Base-by-base conservation (phyloP, 2,888 invertebrate species). In the Melanotus villosus region DNA sequence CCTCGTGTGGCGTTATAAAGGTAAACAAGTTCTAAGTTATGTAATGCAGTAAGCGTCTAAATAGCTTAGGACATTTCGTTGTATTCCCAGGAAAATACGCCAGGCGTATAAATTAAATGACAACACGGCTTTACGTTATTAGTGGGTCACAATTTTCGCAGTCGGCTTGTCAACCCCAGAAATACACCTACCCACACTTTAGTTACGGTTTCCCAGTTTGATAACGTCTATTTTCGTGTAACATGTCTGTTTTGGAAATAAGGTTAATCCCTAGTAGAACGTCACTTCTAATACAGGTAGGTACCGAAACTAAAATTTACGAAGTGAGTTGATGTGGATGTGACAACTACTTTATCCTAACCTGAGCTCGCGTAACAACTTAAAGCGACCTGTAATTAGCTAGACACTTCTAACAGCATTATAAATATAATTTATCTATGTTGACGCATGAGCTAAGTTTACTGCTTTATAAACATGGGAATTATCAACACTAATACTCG, bases 31-130 rank as follows among this genome's bases (percentile, higher is more conserved):
- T 32, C 32, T 32, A 32, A 34, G 52, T 52, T 32, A 23, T 52
- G 18, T 52, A 52, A 52, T 32, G 18, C 47, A 26, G 52, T 26
- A 32, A 52, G 32, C 26, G 32, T 52, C 32, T 52, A 32, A 52
- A 52, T 52, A 18, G 47, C 47, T 47, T 21, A 47, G 32, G 52
- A 32, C 32, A 16, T 52, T 52, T 52, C 52, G 52, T 21, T 12
- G 47, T 52, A 32, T 52, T 52, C 52, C 32, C 52, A 52, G 30
- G 52, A 52, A 52, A 30, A 12, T 47, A 47, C 47, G 23, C 47
- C 47, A 47, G 23, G 47, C 47, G 47, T 47, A 52, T 52, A 52
- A 52, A 52, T 52, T 30, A 52, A 52, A 52, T 52, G 52, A 52
- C 52, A 52, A 52, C 52, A 30, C 52, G 52, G 52, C 52, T 30